A percentile compares a stretch with the other conserved stretches of the same genome.
Conservation (phyloP, 1,140 invertebrate species). For the Polyergus mexicanus region DNA sequence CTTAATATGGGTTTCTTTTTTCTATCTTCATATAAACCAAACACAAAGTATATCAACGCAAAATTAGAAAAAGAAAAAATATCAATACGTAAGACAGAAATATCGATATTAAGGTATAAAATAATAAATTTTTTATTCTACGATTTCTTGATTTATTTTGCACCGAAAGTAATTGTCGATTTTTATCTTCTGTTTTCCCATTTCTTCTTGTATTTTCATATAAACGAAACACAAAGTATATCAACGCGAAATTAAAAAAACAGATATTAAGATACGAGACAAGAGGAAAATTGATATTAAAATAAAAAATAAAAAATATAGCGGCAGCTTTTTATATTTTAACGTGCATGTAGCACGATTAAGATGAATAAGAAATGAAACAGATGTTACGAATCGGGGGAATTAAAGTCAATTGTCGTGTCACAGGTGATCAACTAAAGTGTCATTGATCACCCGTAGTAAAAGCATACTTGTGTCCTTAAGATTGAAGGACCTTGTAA, state of each 20-base stretch:
- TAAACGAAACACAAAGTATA: background rate
- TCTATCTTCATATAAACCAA: no score
- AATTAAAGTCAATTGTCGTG: conserved; percentile 29
- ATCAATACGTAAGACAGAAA: background rate
- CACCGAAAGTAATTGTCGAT: no score
- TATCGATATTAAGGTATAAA: background rate
- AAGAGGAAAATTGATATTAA: background rate
- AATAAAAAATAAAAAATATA: background rate
- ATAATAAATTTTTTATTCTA: background rate
- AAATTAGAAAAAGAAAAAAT: background rate
- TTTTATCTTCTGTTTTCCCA: no score
- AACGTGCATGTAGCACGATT: background rate
- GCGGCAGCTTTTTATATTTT: background rate
- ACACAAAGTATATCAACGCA: background rate
- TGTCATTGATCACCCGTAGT: conserved; percentile 19
- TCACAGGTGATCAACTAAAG: conserved; percentile 32
- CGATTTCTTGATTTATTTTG: no score
- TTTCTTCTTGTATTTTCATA: no score
- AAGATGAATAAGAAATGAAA: conserved; percentile 27
- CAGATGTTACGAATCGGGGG: background rate
- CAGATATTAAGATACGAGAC: background rate
- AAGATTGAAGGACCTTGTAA: conserved; percentile 34
- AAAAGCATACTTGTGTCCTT: background rate
- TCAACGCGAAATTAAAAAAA: background rate
- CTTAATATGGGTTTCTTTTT: no score